These are phyloP conservation scores for Otis tarda DNA, from an alignment of 2,113 vertebrate genomes.

Conservation along the genomic window DNA sequence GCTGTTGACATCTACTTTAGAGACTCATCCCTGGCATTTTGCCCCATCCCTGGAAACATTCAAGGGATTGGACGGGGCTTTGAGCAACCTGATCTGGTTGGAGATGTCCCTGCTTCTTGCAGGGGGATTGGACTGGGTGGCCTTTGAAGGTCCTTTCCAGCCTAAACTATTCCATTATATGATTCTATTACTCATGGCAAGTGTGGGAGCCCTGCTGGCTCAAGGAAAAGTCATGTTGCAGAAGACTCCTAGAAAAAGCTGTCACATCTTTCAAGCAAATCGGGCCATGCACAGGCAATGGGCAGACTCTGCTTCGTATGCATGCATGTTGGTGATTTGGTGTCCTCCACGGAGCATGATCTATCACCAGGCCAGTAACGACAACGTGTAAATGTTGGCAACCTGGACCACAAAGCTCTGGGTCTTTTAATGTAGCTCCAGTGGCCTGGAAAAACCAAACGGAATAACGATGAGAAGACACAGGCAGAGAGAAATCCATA, in stretches of 20 bases:
- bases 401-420: background rate
- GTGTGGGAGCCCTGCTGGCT: background rate
- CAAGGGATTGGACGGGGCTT: background rate
- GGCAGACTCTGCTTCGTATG: accelerated
- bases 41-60: background rate
- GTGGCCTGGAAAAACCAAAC: background rate
- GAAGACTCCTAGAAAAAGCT: background rate
- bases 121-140: background rate
- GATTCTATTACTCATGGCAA: background rate
- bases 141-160: background rate
- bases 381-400: background rate
- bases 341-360: background rate
- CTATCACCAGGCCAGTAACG: background rate
- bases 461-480: background rate
- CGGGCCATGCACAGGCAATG: background rate
- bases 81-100: background rate
- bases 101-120: background rate
- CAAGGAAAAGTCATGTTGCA: background rate
- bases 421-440: background rate
- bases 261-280: background rate
- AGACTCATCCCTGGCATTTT: background rate
- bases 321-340: background rate
- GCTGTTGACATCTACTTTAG: background rate
- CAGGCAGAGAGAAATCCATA: background rate
- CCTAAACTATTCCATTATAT: background rate